Conservation (phyloP, 2,888 invertebrate species). For the Temnothorax rugatulus region DNA sequence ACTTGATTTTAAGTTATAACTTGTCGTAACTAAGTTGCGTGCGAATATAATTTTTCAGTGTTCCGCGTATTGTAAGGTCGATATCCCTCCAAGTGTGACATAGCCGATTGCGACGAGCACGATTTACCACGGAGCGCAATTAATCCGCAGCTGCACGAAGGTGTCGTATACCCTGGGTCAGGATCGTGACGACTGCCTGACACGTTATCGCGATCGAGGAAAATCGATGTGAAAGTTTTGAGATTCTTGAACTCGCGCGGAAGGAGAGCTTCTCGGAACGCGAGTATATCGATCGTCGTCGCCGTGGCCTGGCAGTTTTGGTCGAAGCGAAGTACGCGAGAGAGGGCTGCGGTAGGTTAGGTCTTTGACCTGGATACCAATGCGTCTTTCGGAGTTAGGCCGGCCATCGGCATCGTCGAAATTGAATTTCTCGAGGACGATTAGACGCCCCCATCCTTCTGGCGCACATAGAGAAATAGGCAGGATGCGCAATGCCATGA, state of each 20-base stretch:
- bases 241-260: slow-evolving; percentile 52
- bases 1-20: not conserved
- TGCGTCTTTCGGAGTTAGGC: slow-evolving; percentile 66
- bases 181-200: slow-evolving; percentile 49
- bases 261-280: slow-evolving; percentile 61
- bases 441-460: slow-evolving; percentile 62
- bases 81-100: slow-evolving; percentile 22
- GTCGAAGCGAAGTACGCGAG: slow-evolving; percentile 49
- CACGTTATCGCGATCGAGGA: slow-evolving; percentile 50
- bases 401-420: slow-evolving; percentile 73
- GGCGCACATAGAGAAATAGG: slow-evolving; percentile 52
- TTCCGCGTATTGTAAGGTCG: slow-evolving; percentile 4
- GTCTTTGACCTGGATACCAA: slow-evolving; percentile 66
- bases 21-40: not conserved
- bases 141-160: slow-evolving; percentile 35
- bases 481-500: slow-evolving; percentile 34
- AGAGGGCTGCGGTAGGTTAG: slow-evolving; percentile 41
- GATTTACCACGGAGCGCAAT: slow-evolving; percentile 28
- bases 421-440: slow-evolving; percentile 77
- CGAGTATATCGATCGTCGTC: slow-evolving; percentile 65
- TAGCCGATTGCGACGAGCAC: not conserved
- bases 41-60: not conserved
- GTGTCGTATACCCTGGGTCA: slow-evolving; percentile 32
- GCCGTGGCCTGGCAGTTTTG: slow-evolving; percentile 58
- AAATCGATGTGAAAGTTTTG: slow-evolving; percentile 56